phyloP scores from a whole-genome alignment of 2,113 vertebrate species.

The Nestor notabilis region DNA sequence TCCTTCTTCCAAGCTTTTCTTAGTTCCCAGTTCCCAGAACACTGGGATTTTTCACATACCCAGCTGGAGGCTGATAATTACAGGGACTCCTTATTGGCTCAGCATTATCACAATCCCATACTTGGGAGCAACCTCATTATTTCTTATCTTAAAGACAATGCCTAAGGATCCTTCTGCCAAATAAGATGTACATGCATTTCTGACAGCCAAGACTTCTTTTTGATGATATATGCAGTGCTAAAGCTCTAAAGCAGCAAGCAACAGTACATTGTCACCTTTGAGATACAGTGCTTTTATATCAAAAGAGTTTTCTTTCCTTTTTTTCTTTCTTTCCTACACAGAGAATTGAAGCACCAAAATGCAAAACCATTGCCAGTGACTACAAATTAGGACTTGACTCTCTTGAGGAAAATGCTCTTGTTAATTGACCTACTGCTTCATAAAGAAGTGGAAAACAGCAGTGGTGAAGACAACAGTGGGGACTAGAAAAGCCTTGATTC shows the following conservation, averaged over 20 bases:
- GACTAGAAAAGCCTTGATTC: background rate
- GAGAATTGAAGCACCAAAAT: background rate
- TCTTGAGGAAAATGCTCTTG: background rate
- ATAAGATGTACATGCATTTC: background rate
- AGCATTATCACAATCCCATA: background rate
- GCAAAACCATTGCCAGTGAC: background rate
- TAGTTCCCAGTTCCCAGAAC: background rate
- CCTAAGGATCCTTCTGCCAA: background rate
- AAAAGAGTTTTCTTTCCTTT: background rate
- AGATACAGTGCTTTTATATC: background rate
- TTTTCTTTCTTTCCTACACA: background rate
- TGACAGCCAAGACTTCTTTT: background rate
- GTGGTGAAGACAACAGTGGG: background rate
- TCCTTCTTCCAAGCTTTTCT: background rate
- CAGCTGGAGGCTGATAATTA: background rate
- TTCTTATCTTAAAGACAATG: background rate
- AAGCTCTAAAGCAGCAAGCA: background rate
- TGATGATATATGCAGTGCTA: background rate
- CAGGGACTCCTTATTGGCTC: background rate
- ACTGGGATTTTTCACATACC: background rate
- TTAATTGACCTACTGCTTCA: background rate
- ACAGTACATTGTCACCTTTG: background rate
- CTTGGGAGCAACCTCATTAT: background rate
- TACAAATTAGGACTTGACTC: background rate
- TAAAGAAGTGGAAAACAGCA: background rate